Percentiles rank a stretch among this genome's conserved stretches.
phyloP scores from a whole-genome alignment of 2,888 invertebrate species.

The Drosophila acutilabella region DNA sequence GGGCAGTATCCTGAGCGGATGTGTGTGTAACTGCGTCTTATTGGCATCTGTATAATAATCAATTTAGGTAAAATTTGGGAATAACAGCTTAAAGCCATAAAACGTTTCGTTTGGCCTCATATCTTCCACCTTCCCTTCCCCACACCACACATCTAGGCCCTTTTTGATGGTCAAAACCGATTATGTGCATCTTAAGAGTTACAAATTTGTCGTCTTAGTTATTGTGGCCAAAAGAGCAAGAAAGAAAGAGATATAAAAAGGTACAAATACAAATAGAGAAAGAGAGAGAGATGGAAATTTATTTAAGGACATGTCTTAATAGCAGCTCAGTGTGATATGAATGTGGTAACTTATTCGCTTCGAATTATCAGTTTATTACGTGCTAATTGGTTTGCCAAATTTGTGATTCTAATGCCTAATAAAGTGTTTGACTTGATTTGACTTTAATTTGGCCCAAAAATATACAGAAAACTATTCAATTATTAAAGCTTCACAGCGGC shows the following conservation, averaged over 20 bases:
- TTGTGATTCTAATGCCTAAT: not conserved
- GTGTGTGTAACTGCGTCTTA: slow-evolving; percentile 11
- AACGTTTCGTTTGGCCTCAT: slow-evolving; percentile 52
- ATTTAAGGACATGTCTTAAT: slow-evolving; percentile 1
- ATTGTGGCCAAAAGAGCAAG: slow-evolving; percentile 49
- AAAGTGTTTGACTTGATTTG: slow-evolving; percentile 1
- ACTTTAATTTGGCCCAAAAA: not conserved
- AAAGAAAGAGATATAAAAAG: not conserved
- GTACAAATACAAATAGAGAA: not conserved
- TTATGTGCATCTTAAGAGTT: slow-evolving; percentile 62
- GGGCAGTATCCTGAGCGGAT: slow-evolving; percentile 19
- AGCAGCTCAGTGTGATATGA: not conserved
- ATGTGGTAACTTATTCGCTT: not conserved
- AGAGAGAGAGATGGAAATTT: not conserved
- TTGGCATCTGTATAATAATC: slow-evolving; percentile 71
- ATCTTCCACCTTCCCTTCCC: slow-evolving; percentile 10
- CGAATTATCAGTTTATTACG: slow-evolving; percentile 12
- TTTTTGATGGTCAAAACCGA: slow-evolving; percentile 50
- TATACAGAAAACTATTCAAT: not conserved
- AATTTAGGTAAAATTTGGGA: slow-evolving; percentile 72
- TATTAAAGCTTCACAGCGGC: no score
- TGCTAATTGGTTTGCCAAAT: slow-evolving; percentile 25
- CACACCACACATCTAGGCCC: not conserved
- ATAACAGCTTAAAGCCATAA: slow-evolving; percentile 78
- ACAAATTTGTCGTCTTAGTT: slow-evolving; percentile 62